phyloP scores from a whole-genome alignment of 1,140 invertebrate genomes.

The Ooceraea biroi region DNA sequence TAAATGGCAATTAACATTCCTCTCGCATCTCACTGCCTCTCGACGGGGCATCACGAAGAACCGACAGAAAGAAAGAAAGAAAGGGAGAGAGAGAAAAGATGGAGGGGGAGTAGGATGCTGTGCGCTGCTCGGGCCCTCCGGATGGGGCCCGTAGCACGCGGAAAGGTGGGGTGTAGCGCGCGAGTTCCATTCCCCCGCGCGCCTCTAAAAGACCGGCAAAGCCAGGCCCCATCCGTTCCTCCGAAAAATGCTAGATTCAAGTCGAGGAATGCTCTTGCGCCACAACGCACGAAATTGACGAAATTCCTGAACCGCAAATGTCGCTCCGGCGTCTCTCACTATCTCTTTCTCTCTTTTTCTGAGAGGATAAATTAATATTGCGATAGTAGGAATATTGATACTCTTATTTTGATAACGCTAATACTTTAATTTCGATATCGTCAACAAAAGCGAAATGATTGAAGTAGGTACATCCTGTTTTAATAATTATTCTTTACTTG shows the following conservation, averaged over 20 bases:
- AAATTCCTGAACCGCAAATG: constrained; percentile 75
- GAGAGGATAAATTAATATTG: constrained; percentile 3
- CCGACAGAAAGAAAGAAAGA: background rate
- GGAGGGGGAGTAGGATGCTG: constrained; percentile 22
- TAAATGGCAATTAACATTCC: constrained; percentile 77
- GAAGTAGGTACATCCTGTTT: no score
- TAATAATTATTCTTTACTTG: no score
- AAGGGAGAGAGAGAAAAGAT: background rate
- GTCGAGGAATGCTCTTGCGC: constrained; percentile 74
- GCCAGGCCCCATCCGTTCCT: constrained; percentile 15
- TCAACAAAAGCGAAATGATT: background rate
- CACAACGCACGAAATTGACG: constrained; percentile 73
- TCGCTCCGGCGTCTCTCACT: constrained; percentile 25
- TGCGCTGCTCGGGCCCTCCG: constrained; percentile 17
- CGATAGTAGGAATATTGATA: constrained; percentile 28
- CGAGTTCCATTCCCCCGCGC: background rate
- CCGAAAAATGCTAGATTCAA: constrained; percentile 76
- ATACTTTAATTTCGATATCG: background rate
- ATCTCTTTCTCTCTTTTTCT: constrained; percentile 34
- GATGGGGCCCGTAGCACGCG: constrained; percentile 18
- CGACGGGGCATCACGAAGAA: constrained; percentile 57
- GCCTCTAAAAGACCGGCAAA: constrained; percentile 28
- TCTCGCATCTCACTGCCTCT: constrained; percentile 69
- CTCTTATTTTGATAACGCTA: constrained; percentile 32
- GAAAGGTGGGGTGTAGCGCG: background rate